phyloP scores from a whole-genome alignment of 2,888 invertebrate genomes.

The Drosophila birchii region DNA sequence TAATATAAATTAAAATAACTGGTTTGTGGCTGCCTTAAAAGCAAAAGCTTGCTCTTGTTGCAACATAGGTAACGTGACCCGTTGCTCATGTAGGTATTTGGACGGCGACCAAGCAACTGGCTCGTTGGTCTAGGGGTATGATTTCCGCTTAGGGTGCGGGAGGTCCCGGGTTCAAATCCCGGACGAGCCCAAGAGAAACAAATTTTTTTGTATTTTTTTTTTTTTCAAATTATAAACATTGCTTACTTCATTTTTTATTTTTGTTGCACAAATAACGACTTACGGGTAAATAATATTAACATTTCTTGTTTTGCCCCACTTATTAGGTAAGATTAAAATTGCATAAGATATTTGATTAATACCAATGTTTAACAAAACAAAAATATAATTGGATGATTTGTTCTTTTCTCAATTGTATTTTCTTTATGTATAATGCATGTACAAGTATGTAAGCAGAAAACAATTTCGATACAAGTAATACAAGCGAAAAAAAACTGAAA shows the following conservation, averaged over 20 bases:
- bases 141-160: constrained; percentile 86
- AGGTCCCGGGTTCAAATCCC: constrained; percentile 86
- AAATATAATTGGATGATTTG: constrained; percentile 39
- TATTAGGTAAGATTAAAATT: constrained; percentile 62
- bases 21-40: constrained; percentile 6
- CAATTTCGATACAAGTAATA: constrained; percentile 52
- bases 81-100: background rate
- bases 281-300: constrained; percentile 71
- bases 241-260: constrained; percentile 52
- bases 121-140: constrained; percentile 85
- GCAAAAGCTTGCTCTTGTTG: background rate
- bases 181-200: constrained; percentile 63
- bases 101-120: constrained; percentile 26
- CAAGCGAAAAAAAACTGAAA: constrained; percentile 40
- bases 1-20: constrained; percentile 1
- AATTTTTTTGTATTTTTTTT: constrained; percentile 22
- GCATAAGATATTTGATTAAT: constrained; percentile 67
- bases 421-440: constrained; percentile 48
- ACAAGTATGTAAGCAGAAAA: constrained; percentile 43
- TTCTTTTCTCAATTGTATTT: constrained; percentile 39
- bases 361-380: constrained; percentile 78
- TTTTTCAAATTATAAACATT: constrained; percentile 67
- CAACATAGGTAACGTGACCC: constrained; percentile 5
- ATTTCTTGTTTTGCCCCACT: constrained; percentile 57
- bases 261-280: constrained; percentile 78